Conservation (phyloP, 2,113 vertebrate species). For the Seriola aureovittata region DNA sequence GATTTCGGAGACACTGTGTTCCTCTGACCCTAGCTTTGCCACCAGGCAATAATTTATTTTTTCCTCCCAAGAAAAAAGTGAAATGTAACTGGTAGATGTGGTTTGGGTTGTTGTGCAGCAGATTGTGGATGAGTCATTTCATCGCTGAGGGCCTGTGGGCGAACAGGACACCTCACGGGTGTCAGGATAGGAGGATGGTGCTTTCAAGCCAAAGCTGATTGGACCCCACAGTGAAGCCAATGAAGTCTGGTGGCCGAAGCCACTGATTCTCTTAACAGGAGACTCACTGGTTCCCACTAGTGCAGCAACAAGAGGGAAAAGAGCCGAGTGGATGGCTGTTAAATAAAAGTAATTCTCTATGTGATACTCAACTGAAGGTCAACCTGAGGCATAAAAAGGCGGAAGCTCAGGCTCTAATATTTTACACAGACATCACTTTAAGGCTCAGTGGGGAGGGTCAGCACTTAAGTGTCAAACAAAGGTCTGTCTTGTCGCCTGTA, state of each 20-base stretch:
- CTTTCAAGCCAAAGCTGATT: slow-evolving; percentile 21
- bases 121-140: slow-evolving; percentile 14
- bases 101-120: slow-evolving; percentile 13
- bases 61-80: background rate
- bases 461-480: background rate
- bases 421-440: slow-evolving; percentile 27
- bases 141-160: background rate
- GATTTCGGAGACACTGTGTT: background rate
- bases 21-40: background rate
- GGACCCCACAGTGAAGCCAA: background rate
- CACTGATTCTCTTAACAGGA: slow-evolving; percentile 12
- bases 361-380: slow-evolving; percentile 28
- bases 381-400: background rate
- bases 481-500: background rate
- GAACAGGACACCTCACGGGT: slow-evolving; percentile 7
- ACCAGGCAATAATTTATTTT: background rate
- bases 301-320: slow-evolving; percentile 13
- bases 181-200: slow-evolving; percentile 10
- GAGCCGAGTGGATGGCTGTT: slow-evolving; percentile 2
- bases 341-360: slow-evolving; percentile 11
- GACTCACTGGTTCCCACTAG: slow-evolving; percentile 18
- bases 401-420: background rate
- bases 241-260: background rate
- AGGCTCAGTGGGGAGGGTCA: slow-evolving; percentile 7
- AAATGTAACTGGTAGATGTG: background rate